A percentile compares a stretch with the other conserved stretches of the same genome.
Conservation (phyloP, 2,113 vertebrate species). For the Grallaria varia region DNA sequence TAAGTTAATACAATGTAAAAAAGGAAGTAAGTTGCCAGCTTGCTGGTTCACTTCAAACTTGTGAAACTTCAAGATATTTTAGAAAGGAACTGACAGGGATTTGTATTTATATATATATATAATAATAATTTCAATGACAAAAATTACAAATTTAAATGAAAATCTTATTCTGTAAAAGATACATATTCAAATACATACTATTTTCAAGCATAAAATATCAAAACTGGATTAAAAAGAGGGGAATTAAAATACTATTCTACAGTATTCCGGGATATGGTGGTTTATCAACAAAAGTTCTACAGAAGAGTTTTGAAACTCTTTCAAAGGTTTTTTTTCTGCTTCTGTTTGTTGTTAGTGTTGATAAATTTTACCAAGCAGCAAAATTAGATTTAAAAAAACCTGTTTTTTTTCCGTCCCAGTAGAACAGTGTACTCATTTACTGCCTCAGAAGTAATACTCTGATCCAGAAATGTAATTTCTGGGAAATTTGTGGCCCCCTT, state of each 20-base stretch:
- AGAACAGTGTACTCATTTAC: background rate
- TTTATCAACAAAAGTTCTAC: background rate
- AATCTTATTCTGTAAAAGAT: background rate
- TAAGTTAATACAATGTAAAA: background rate
- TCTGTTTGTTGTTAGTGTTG: background rate
- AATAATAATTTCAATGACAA: background rate
- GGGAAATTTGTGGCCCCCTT: background rate
- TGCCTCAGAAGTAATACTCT: background rate
- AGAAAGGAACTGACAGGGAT: background rate
- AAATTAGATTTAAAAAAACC: background rate
- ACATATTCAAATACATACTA: background rate
- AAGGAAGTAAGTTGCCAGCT: background rate
- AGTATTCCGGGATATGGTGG: background rate
- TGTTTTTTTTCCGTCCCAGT: too few species aligned
- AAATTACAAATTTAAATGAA: background rate
- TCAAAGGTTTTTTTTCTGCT: background rate
- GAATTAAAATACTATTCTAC: background rate
- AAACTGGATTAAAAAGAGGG: background rate
- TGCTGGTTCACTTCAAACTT: background rate
- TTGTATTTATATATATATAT: background rate
- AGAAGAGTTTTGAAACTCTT: background rate
- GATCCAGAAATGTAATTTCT: slow-evolving; percentile 21
- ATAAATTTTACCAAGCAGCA: background rate
- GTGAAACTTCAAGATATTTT: background rate
- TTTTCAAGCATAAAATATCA: background rate